Conservation (phyloP, 2,888 invertebrate genomes). For the Drosophila demipolita region DNA sequence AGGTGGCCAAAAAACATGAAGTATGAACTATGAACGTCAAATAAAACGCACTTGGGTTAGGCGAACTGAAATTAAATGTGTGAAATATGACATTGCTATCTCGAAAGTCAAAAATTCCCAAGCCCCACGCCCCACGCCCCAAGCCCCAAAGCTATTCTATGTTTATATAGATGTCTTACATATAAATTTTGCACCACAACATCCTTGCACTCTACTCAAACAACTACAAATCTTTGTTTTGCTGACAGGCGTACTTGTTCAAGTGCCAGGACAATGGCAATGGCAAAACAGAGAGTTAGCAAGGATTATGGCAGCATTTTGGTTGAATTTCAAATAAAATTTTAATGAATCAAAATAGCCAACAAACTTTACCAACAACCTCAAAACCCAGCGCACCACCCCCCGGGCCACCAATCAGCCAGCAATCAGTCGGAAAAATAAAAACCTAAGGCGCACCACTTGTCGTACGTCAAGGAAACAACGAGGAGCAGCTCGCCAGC, state of each 20-base stretch:
- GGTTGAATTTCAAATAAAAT: constrained; percentile 78
- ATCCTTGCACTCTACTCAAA: constrained; percentile 11
- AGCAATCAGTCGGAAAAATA: constrained; percentile 34
- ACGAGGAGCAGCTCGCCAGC: constrained; percentile 34
- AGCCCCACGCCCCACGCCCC: not conserved
- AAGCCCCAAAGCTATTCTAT: constrained; percentile 2
- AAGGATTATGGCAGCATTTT: constrained; percentile 73
- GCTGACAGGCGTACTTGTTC: constrained; percentile 55
- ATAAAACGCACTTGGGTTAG: constrained; percentile 67
- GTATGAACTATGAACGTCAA: constrained; percentile 77
- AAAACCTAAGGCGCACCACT: constrained; percentile 31
- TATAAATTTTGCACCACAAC: constrained; percentile 10
- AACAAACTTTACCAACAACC: constrained; percentile 29
- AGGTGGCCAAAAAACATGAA: constrained; percentile 53
- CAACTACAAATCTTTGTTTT: constrained; percentile 47
- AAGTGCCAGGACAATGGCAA: constrained; percentile 43
- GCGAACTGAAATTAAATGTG: constrained; percentile 54
- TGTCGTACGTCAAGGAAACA: constrained; percentile 43
- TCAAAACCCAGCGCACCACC: not conserved
- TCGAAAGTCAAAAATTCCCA: constrained; percentile 26
- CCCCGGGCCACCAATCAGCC: not conserved
- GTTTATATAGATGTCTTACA: constrained; percentile 1
- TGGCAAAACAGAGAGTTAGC: constrained; percentile 58
- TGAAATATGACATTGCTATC: constrained; percentile 45
- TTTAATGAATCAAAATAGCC: constrained; percentile 70